Evolutionary conservation across 2,113 vertebrate genomes (phyloP).

Genomic region (Coreoperca whiteheadi): DNA sequence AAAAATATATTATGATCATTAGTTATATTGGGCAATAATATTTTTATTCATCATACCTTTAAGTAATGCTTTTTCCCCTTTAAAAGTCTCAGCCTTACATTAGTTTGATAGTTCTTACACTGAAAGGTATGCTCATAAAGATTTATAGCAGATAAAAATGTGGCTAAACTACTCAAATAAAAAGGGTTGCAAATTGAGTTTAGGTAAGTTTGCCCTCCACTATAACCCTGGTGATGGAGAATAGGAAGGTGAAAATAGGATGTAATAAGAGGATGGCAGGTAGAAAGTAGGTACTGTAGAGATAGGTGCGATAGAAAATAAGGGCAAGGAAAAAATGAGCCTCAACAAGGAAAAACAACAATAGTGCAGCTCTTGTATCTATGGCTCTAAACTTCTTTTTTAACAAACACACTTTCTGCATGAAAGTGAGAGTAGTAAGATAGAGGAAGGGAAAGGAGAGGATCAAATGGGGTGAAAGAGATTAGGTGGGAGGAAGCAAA

Average conservation of each 20-base stretch:
- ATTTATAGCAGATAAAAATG: constrained; percentile 63
- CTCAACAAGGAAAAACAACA: constrained; percentile 35
- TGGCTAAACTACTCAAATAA: constrained; percentile 38
- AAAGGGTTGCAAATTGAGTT: constrained; percentile 31
- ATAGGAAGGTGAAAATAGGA: constrained; percentile 21
- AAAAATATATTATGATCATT: constrained; percentile 58
- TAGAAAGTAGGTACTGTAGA: background rate
- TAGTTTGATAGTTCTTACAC: constrained; percentile 31
- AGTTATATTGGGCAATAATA: constrained; percentile 55
- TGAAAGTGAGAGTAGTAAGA: constrained; percentile 25
- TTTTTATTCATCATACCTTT: constrained; percentile 57
- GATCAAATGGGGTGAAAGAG: constrained; percentile 39
- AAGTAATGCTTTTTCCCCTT: constrained; percentile 49
- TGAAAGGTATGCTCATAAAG: constrained; percentile 53
- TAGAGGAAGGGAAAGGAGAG: constrained; percentile 38
- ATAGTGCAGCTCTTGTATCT: constrained; percentile 31
- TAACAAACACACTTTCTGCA: constrained; percentile 20
- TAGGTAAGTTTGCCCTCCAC: constrained; percentile 2
- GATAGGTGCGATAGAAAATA: constrained; percentile 9
- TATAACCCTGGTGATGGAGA: constrained; percentile 2
- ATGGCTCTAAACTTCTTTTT: constrained; percentile 15
- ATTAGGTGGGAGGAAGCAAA: constrained; percentile 50
- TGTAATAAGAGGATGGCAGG: constrained; percentile 4
- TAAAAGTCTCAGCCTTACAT: constrained; percentile 39
- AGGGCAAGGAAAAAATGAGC: constrained; percentile 1